These are phyloP conservation scores for Taenaris catops DNA, from an alignment of 2,888 invertebrate genomes.

Conservation along the genomic window DNA sequence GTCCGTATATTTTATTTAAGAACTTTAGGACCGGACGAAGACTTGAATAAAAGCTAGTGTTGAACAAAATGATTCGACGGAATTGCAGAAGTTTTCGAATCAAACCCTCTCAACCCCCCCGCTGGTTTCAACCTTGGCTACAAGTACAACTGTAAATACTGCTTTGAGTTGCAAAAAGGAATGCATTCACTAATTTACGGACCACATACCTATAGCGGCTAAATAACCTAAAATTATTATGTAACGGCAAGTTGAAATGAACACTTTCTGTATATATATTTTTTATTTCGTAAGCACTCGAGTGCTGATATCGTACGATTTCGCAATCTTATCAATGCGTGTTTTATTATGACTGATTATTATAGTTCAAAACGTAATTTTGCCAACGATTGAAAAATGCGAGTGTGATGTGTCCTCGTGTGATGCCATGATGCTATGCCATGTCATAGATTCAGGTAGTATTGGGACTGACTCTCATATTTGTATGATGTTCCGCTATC, in stretches of 20 bases:
- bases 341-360: constrained; percentile 20
- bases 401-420: background rate
- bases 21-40: too few species aligned
- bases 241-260: constrained; percentile 13
- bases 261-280: constrained; percentile 13
- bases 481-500: too few species aligned
- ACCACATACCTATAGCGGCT: constrained; percentile 1
- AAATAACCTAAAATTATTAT: constrained; percentile 13
- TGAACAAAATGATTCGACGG: too few species aligned
- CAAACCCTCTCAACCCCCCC: constrained; percentile 4
- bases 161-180: constrained; percentile 5
- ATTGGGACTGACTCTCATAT: too few species aligned
- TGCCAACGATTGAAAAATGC: constrained; percentile 21
- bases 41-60: too few species aligned
- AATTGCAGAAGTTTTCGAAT: background rate
- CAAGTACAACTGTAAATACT: constrained; percentile 2
- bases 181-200: background rate
- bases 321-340: constrained; percentile 51
- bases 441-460: too few species aligned
- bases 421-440: too few species aligned
- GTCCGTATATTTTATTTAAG: too few species aligned
- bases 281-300: constrained; percentile 21
- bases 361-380: constrained; percentile 22
- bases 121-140: constrained; percentile 2
- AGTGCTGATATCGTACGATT: constrained; percentile 43